Percentiles rank a stretch among this genome's conserved stretches.
These are phyloP conservation scores for Pygoscelis adeliae DNA, from an alignment of 2,113 vertebrate species.

Conservation along the genomic window DNA sequence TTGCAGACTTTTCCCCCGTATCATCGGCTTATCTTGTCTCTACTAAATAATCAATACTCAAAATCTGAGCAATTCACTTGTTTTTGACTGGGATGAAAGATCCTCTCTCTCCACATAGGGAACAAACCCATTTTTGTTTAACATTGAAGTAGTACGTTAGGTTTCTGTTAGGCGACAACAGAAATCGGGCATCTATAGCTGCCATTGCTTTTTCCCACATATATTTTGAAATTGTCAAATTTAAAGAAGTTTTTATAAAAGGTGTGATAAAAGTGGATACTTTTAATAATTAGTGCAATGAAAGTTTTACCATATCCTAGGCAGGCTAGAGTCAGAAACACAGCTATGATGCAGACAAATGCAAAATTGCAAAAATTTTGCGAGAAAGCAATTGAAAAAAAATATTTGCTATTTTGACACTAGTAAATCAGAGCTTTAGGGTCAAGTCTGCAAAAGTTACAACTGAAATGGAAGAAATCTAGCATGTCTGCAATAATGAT, in stretches of 20 bases:
- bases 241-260: not conserved
- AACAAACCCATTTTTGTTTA: not conserved
- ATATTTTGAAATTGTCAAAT: not conserved
- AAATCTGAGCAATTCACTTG: not conserved
- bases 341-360: not conserved
- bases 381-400: not conserved
- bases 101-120: not conserved
- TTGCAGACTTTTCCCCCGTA: not conserved
- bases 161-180: not conserved
- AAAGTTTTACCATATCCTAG: not conserved
- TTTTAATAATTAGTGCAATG: not conserved
- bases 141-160: not conserved
- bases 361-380: not conserved
- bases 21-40: not conserved
- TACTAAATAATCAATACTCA: not conserved
- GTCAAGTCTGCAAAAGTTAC: not conserved
- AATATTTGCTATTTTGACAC: not conserved
- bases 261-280: not conserved
- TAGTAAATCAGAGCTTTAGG: not conserved
- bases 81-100: not conserved
- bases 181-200: not conserved
- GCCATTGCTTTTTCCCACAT: not conserved
- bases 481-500: not conserved
- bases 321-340: not conserved
- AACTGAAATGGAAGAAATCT: not conserved